A percentile compares a stretch with the other conserved stretches of the same genome.
Conservation (phyloP, 1,140 invertebrate genomes). For the Thalassaphorura encarpata region DNA sequence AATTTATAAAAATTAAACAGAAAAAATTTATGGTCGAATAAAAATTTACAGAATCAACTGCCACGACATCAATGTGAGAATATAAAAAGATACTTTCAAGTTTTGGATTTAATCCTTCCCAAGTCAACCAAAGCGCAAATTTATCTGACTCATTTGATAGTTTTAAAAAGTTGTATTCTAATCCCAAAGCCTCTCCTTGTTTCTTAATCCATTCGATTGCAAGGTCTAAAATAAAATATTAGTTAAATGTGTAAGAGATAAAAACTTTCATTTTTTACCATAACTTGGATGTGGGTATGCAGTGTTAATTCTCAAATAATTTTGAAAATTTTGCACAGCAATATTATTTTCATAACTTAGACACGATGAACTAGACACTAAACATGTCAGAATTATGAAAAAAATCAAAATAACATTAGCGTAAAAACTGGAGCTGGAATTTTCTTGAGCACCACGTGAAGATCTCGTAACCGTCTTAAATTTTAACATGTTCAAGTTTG, state of each 20-base stretch:
- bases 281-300: conserved; percentile 73
- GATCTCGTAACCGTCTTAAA: too few species aligned
- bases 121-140: conserved; percentile 70
- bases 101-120: conserved; percentile 57
- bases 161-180: conserved; percentile 45
- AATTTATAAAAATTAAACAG: not conserved
- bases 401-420: too few species aligned
- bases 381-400: too few species aligned
- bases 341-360: too few species aligned
- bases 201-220: conserved; percentile 49
- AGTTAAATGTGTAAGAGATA: not conserved
- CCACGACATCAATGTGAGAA: conserved; percentile 93
- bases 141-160: conserved; percentile 51
- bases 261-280: conserved; percentile 45
- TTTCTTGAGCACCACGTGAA: too few species aligned
- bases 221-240: not conserved
- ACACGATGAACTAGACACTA: too few species aligned
- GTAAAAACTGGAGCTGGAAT: too few species aligned
- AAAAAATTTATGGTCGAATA: not conserved
- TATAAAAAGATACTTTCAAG: conserved; percentile 69
- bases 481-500: too few species aligned
- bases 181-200: conserved; percentile 53
- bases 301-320: conserved; percentile 67
- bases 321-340: conserved; percentile 57
- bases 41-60: conserved; percentile 47